phyloP scores from a whole-genome alignment of 2,888 invertebrate species.

The Caenorhabditis doughertyi region DNA sequence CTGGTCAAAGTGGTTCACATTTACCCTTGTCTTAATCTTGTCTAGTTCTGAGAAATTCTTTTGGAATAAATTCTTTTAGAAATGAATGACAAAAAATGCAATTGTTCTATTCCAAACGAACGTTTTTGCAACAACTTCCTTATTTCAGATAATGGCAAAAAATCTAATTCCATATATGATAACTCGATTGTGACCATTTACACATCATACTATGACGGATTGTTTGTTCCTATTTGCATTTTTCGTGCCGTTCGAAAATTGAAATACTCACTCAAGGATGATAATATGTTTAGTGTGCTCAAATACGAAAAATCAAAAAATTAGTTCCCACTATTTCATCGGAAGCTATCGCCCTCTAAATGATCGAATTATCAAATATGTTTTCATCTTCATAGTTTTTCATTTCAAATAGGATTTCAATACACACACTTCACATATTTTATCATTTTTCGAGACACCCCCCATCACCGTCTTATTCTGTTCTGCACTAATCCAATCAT shows the following conservation, averaged over 20 bases:
- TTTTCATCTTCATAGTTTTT: background rate
- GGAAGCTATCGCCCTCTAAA: background rate
- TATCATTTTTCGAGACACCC: background rate
- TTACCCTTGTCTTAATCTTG: background rate
- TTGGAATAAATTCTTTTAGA: no score
- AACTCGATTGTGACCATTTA: background rate
- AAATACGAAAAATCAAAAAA: background rate
- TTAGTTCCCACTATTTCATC: background rate
- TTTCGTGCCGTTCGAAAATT: no score
- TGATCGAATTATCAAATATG: slow-evolving; percentile 13
- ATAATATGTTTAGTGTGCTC: no score
- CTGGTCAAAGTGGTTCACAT: no score
- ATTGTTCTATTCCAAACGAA: no score
- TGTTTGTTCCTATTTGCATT: no score
- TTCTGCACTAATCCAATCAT: background rate
- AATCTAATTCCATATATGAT: no score
- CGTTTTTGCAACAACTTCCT: no score
- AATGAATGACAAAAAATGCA: no score
- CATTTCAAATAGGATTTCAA: slow-evolving; percentile 1
- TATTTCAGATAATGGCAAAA: no score
- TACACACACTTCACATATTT: background rate
- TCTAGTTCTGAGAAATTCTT: background rate
- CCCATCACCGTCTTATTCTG: background rate
- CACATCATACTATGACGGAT: background rate
- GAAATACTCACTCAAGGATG: no score